These are phyloP conservation scores for Phataginus tricuspis DNA, from an alignment of 2,797 vertebrate genomes.

Conservation along the genomic window DNA sequence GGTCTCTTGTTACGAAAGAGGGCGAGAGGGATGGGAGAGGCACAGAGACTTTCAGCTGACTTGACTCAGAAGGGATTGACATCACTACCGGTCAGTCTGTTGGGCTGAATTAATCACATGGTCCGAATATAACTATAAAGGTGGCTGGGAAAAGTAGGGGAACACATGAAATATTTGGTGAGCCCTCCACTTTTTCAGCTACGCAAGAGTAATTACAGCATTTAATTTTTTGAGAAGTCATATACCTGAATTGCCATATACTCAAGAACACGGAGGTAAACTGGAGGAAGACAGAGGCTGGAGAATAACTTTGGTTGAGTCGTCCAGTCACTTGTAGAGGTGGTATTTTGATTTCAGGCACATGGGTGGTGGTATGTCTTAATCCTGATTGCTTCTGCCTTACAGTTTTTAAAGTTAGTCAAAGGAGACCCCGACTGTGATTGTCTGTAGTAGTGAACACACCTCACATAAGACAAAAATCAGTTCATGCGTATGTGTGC, in stretches of 20 bases:
- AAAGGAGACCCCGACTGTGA: neutral
- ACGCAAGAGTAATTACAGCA: neutral
- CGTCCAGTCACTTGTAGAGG: neutral
- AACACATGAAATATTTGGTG: neutral
- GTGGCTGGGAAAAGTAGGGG: neutral
- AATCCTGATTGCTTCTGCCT: neutral
- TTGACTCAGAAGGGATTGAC: neutral
- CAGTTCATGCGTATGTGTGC: neutral
- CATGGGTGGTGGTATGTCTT: neutral
- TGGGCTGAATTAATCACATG: neutral
- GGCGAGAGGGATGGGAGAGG: neutral
- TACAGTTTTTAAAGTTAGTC: neutral
- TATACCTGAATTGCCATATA: neutral
- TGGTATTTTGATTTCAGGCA: neutral
- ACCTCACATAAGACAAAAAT: neutral
- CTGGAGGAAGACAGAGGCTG: neutral
- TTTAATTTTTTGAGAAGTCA: neutral
- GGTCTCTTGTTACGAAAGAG: neutral
- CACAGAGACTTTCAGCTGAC: neutral
- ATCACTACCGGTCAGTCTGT: neutral
- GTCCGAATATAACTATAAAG: neutral
- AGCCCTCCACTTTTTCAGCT: neutral
- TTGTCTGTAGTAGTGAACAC: neutral
- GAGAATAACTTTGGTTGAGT: neutral
- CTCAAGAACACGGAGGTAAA: neutral